Base-by-base conservation (phyloP, 1,140 invertebrate species). In the Aricia agestis region DNA sequence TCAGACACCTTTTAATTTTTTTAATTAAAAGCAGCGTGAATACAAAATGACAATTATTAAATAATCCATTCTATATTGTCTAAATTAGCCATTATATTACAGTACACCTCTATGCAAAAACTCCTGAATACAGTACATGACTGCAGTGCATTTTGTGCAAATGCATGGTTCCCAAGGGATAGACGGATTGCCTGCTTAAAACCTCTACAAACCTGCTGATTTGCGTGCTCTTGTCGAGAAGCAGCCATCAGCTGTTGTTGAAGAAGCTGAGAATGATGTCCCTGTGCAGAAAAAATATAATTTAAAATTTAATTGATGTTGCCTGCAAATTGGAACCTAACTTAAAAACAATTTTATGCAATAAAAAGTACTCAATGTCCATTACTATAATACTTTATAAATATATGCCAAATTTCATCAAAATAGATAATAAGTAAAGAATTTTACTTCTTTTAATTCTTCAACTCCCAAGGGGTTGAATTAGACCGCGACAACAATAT, bases 201-300 rank as follows among this genome's bases (percentile, higher is more conserved):
- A 36, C 6, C 9, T 36, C 68, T 70, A 82, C 74, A 71, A 78
- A 91, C 89, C 87, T 91, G 89, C 75, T 91, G 89, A 70, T 90
- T 90, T 10, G 81, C 71, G 32, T 89, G 86, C 41, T 91, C 87
- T 7, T 80, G 84, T n/a, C 89, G 77, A 1, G 85, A 67, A 19
- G 83, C 74, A 4, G 85, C 74, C 83, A 91, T 84, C 13, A 90
- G 74, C 67, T 91, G 89, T 59, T 91, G 89, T 72, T 91, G 89
- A 77, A 91, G 80, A 68, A 90, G 85, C 71, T 82, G 85, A 52
- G 86, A 84, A 74, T 91, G 89, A 76, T 91, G 89, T 25, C 83
- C 84, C 86, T 90, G 74, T 66, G 72, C 9, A 52, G 5, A 19
- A 79, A 76, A 68, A 72, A 17, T 36, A 9, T 9, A 5, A 36